phyloP scores from a whole-genome alignment of 2,113 vertebrate genomes.

The Callorhinus ursinus region DNA sequence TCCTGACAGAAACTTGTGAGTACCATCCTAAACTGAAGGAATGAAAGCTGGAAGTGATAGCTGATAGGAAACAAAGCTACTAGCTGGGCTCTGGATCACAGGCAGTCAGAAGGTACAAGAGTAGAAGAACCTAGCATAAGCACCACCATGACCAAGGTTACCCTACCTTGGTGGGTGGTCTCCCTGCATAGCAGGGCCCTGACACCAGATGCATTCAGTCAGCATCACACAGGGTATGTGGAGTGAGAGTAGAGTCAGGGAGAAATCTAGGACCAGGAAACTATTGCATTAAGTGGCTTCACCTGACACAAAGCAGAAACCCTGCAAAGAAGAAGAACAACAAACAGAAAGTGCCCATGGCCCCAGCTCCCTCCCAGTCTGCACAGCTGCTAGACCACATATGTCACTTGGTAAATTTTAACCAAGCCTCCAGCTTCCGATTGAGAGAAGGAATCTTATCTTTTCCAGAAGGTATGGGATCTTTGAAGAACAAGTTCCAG shows the following conservation, averaged over 20 bases:
- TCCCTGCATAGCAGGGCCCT: neutral
- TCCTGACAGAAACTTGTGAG: neutral
- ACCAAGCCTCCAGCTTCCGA: neutral
- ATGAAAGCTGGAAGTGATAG: neutral
- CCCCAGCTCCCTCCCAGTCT: neutral
- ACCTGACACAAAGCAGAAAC: neutral
- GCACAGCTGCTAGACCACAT: no score
- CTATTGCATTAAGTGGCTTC: neutral
- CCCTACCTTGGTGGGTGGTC: accelerated
- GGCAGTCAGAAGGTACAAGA: no score
- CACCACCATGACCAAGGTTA: accelerated
- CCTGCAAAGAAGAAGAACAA: neutral
- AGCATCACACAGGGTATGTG: no score
- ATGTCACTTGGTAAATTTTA: neutral
- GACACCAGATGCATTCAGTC: neutral
- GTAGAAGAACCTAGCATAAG: neutral
- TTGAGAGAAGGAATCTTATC: neutral
- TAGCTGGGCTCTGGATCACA: neutral
- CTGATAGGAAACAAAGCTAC: neutral
- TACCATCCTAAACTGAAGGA: neutral
- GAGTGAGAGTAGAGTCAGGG: neutral
- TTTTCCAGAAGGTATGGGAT: neutral
- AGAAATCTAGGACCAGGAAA: neutral
- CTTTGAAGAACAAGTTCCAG: neutral
- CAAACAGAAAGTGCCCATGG: accelerated